phyloP scores from a whole-genome alignment of 2,113 vertebrate species.

The Mus pahari region DNA sequence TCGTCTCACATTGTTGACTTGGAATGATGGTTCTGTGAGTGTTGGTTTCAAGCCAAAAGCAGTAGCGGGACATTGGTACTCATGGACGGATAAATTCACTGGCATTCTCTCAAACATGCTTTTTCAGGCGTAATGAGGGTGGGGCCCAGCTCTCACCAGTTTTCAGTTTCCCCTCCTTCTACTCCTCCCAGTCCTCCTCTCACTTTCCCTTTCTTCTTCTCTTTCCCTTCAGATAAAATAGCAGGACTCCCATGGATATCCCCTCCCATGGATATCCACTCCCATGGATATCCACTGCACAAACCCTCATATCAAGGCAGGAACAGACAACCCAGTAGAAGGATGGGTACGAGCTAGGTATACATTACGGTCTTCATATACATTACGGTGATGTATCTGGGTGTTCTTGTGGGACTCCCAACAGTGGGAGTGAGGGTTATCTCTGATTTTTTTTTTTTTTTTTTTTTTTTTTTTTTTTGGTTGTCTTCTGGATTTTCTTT shows the following conservation, averaged over 20 bases:
- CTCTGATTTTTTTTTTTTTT: background rate
- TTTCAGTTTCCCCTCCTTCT: background rate
- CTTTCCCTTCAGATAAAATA: background rate
- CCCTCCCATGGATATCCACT: no score
- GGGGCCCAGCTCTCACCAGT: background rate
- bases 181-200: background rate
- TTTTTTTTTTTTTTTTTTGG: no score
- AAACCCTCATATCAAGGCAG: background rate
- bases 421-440: background rate
- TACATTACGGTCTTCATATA: background rate
- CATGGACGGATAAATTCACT: background rate
- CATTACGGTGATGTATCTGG: background rate
- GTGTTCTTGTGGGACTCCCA: background rate
- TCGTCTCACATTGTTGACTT: background rate
- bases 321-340: background rate
- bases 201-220: background rate
- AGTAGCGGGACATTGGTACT: background rate
- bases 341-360: background rate
- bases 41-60: background rate
- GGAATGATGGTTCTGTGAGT: background rate
- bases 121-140: background rate
- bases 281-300: no score
- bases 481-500: no score
- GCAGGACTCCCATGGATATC: background rate
- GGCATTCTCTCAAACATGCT: background rate